Evolutionary conservation across 1,140 invertebrate species (phyloP), one percentile per base, ranked within the genome.

Genomic region (Monochamus saltuarius): DNA sequence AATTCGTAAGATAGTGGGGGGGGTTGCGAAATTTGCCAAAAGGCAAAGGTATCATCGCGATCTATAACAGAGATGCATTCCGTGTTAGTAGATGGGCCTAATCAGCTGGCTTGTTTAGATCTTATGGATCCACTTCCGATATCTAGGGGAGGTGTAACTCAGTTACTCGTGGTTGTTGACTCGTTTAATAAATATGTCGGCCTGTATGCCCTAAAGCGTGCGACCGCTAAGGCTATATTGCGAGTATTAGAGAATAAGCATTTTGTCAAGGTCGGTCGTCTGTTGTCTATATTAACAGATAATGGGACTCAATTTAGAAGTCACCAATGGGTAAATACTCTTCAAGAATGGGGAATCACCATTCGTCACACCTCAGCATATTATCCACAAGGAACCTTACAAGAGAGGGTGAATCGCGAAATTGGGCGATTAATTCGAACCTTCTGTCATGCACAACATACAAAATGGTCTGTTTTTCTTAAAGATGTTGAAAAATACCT

Each of bases 151-250:
- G 50, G 50, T 0, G 34, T 39, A 9, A 36, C 50, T 35, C 19
- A 52, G 36, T n/a, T 52, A 7, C 36, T 52, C 1, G 50, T 52
- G 6, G 34, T 52, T 13, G 16, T 52, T 34, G 50, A 38, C n/a
- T 19, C 50, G 2, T 52, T 52, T 19, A 13, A 11, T 17, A 36
- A 39, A 9, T 52, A 37, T 52, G 17, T 16, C 4, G 19, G 7
- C 3, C 39, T 42, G n/a, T 42, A 42, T 42, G 39, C 39, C 2
- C 16, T 42, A 16, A 42, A 7, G 7, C n/a, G 16, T 13, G 39
- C 39, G 7, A 42, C 39, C 39, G 16, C 39, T 13, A 13, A 16
- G 4, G 39, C 39, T 42, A 42, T 42, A 42, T 16, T 42, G 7
- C n/a, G 16, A 13, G n/a, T 13, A 4, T 50, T 42, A 16, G 16